Evolutionary conservation across 2,888 invertebrate genomes (phyloP).

Genomic region (Keiferia lycopersicella): DNA sequence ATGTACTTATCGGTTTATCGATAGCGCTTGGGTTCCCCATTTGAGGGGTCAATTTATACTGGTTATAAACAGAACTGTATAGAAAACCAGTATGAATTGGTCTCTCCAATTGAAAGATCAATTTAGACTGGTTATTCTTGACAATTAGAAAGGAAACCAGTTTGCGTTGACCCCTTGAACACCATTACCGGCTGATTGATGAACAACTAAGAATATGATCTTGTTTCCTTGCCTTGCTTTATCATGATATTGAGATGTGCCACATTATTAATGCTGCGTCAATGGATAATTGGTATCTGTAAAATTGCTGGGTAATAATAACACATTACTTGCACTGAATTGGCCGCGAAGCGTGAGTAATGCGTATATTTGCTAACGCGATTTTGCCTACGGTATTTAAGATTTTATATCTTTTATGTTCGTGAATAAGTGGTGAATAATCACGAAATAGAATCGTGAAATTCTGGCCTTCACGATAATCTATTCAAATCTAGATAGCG

Average conservation of each 20-base stretch:
- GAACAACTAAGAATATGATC: constrained; percentile 39
- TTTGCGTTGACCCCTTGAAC: background rate
- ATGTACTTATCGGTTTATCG: constrained; percentile 32
- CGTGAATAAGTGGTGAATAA: background rate
- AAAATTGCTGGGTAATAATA: background rate
- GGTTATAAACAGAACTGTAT: too few species aligned
- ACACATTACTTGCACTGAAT: background rate
- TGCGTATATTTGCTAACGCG: background rate
- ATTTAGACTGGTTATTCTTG: too few species aligned
- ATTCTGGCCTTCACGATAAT: background rate
- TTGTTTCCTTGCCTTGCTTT: constrained; percentile 39
- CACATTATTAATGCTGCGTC: constrained; percentile 25
- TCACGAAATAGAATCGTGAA: background rate
- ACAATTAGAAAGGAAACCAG: too few species aligned
- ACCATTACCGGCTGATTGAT: constrained; percentile 52
- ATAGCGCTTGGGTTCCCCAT: too few species aligned
- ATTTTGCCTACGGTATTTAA: background rate
- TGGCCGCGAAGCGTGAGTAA: background rate
- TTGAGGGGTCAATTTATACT: too few species aligned
- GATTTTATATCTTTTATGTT: background rate
- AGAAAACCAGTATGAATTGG: too few species aligned
- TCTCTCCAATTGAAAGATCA: too few species aligned
- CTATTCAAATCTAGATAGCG: background rate
- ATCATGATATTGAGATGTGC: constrained; percentile 23
- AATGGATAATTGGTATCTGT: constrained; percentile 13